A percentile compares a stretch with the other conserved stretches of the same genome.
These are phyloP conservation scores for Acronicta aceris DNA, from an alignment of 2,888 invertebrate genomes.

Conservation along the genomic window DNA sequence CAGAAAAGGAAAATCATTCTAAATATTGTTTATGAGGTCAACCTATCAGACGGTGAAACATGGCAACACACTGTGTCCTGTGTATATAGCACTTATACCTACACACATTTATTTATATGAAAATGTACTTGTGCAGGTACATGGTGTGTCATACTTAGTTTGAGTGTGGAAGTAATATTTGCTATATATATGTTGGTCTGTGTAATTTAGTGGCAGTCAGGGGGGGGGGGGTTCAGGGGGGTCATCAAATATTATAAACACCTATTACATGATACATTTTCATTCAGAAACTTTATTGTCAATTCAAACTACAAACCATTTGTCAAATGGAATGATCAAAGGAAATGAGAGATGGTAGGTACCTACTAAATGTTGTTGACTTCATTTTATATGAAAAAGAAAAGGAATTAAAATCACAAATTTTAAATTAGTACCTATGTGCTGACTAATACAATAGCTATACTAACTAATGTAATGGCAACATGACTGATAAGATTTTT, in stretches of 20 bases:
- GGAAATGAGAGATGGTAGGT: too few species aligned
- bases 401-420: not conserved
- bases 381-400: too few species aligned
- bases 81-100: constrained; percentile 17
- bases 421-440: constrained; percentile 11
- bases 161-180: constrained; percentile 1
- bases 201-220: too few species aligned
- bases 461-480: constrained; percentile 35
- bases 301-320: not conserved
- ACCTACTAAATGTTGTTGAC: too few species aligned
- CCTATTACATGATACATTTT: too few species aligned
- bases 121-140: constrained; percentile 20
- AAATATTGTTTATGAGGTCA: constrained; percentile 47
- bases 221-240: too few species aligned
- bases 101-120: constrained; percentile 24
- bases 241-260: too few species aligned
- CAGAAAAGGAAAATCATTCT: constrained; percentile 50
- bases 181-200: not conserved
- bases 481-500: constrained; percentile 46
- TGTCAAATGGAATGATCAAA: too few species aligned
- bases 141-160: constrained; percentile 24
- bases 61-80: constrained; percentile 17
- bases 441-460: constrained; percentile 20
- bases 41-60: constrained; percentile 39
- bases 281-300: too few species aligned